Conservation (phyloP, 1,140 invertebrate species). For the Scaptomyza hsui region DNA sequence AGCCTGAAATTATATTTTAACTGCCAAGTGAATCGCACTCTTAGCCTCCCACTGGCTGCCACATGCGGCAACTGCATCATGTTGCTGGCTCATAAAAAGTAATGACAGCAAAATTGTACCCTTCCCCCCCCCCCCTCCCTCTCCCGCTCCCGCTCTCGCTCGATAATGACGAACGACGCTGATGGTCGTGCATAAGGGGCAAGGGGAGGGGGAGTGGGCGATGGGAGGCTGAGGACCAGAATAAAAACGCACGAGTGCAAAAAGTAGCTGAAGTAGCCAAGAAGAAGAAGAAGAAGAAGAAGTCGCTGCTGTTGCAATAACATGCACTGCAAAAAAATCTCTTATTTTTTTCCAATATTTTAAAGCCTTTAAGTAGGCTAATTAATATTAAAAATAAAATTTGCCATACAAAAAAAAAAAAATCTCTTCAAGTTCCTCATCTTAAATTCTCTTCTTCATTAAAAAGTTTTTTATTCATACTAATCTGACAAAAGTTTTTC, state of each 20-base stretch:
- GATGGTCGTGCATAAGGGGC: slow-evolving; percentile 4
- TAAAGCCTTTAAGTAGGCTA: no score
- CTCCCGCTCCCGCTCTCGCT: slow-evolving; percentile 12
- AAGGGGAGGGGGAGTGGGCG: no score
- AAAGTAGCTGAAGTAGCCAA: slow-evolving; percentile 41
- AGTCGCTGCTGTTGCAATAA: neutral
- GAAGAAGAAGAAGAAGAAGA: slow-evolving; percentile 8
- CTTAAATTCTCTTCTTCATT: no score
- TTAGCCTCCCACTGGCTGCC: slow-evolving; percentile 29
- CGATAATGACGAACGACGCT: slow-evolving; percentile 65
- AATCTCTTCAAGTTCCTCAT: no score
- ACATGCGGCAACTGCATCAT: slow-evolving; percentile 72
- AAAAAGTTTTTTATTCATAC: no score
- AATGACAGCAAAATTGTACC: slow-evolving; percentile 66
- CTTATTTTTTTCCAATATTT: neutral
- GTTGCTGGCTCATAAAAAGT: slow-evolving; percentile 74
- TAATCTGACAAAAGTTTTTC: neutral
- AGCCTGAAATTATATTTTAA: slow-evolving; percentile 74
- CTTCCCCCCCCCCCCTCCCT: slow-evolving; percentile 19
- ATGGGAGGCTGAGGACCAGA: slow-evolving; percentile 7
- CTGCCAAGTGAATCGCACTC: slow-evolving; percentile 42
- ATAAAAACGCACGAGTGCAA: slow-evolving; percentile 15
- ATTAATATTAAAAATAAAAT: no score
- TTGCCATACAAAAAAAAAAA: no score
- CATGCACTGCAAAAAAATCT: slow-evolving; percentile 23